phyloP scores from a whole-genome alignment of 2,888 invertebrate genomes.

The Hirtodrosophila cameraria region DNA sequence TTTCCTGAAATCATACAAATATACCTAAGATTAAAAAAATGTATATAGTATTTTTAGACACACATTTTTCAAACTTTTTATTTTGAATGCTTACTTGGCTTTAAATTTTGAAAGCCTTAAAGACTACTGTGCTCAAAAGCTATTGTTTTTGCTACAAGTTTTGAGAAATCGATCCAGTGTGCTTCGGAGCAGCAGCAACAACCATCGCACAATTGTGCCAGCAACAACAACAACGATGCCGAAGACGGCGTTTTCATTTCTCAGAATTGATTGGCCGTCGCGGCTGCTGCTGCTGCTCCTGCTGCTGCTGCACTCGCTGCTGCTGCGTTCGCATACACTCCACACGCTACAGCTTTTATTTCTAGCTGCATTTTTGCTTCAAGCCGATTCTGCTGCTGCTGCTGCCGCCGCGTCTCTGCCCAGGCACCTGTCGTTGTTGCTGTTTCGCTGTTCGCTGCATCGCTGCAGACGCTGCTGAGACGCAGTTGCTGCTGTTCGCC shows the following conservation, averaged over 20 bases:
- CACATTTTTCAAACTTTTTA: too few species aligned
- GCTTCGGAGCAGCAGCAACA: too few species aligned
- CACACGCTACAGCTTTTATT: constrained; percentile 70
- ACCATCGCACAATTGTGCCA: constrained; percentile 72
- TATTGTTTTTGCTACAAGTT: too few species aligned
- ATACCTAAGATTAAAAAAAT: too few species aligned
- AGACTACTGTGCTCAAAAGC: too few species aligned
- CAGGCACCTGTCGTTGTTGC: constrained; percentile 42
- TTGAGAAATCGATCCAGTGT: too few species aligned
- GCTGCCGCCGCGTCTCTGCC: constrained; percentile 30
- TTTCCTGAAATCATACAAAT: too few species aligned
- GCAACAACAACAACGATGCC: constrained; percentile 58
- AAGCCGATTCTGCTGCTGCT: constrained; percentile 14
- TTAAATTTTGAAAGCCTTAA: too few species aligned
- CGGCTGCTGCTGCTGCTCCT: constrained; percentile 38
- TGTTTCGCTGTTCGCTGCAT: constrained; percentile 19
- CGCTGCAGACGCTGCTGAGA: constrained; percentile 49
- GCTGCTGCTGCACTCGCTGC: constrained; percentile 13
- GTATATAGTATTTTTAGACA: too few species aligned
- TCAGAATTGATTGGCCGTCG: constrained; percentile 80
- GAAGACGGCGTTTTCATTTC: constrained; percentile 78
- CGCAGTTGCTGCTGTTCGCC: constrained; percentile 29
- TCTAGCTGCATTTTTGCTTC: constrained; percentile 62
- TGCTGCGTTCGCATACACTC: constrained; percentile 56
- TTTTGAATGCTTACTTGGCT: too few species aligned